phyloP scores from a whole-genome alignment of 2,113 vertebrate species.

The Cavia aperea region DNA sequence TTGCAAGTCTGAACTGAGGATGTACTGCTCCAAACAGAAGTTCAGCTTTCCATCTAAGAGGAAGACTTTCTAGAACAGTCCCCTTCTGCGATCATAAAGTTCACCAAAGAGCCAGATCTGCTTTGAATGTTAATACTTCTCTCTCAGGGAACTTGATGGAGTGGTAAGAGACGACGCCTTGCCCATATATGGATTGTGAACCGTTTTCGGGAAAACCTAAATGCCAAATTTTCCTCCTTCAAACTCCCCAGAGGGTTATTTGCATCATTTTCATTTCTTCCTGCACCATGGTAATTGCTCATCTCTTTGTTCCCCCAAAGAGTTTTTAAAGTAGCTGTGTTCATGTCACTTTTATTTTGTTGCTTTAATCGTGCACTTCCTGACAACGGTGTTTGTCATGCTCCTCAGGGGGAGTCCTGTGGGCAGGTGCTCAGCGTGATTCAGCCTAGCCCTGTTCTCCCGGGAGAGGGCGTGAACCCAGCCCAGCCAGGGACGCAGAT shows the following conservation, averaged over 20 bases:
- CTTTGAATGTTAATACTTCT: background rate
- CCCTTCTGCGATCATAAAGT: background rate
- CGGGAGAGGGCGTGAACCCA: background rate
- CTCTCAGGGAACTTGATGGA: background rate
- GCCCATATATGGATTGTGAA: background rate
- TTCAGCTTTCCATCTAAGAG: background rate
- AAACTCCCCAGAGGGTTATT: background rate
- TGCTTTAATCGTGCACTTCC: conserved; percentile 12
- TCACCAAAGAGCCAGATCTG: background rate
- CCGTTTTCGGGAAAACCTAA: background rate
- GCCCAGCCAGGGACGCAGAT: conserved; percentile 12
- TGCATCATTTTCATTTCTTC: conserved; percentile 11
- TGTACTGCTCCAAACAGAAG: background rate
- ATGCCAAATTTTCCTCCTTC: conserved; percentile 12
- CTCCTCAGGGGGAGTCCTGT: conserved; percentile 31
- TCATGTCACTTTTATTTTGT: conserved; percentile 37
- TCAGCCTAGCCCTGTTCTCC: background rate
- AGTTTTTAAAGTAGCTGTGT: background rate
- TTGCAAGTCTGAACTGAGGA: background rate
- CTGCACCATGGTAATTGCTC: background rate
- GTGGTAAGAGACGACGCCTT: conserved; percentile 28
- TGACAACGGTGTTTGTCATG: background rate
- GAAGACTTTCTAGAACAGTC: background rate
- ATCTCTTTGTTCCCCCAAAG: conserved; percentile 42
- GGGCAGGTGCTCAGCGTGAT: background rate